Evolutionary conservation across 2,888 invertebrate genomes (phyloP).

Genomic region (Hymenopus coronatus): DNA sequence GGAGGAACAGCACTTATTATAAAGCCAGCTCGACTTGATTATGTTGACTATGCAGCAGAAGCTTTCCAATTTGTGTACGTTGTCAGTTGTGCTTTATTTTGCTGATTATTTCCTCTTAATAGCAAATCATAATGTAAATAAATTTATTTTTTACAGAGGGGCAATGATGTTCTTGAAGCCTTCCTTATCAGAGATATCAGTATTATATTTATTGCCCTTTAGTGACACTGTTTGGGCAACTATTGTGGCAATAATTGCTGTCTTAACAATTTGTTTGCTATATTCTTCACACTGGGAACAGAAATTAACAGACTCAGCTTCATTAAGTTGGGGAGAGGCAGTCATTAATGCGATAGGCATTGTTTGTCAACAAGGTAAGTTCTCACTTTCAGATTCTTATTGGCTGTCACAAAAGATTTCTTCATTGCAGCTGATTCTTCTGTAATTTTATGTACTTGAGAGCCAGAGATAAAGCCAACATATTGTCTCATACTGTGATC

Average conservation of each 20-base stretch:
- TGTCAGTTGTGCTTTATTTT: background rate
- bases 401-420: too few species aligned
- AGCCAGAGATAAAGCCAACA: too few species aligned
- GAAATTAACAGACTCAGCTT: background rate
- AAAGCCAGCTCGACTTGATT: background rate
- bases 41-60: constrained; percentile 10
- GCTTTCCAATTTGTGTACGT: constrained; percentile 14
- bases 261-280: background rate
- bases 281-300: background rate
- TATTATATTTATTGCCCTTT: constrained; percentile 22
- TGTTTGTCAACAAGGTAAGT: constrained; percentile 19
- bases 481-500: too few species aligned
- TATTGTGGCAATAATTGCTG: background rate
- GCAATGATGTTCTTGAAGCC: constrained; percentile 19
- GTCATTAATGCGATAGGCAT: background rate
- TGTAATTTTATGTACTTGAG: too few species aligned
- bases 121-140: background rate
- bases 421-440: too few species aligned
- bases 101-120: background rate
- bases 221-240: constrained; percentile 9
- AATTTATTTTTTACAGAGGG: background rate
- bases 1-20: constrained; percentile 5
- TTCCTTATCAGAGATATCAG: constrained; percentile 10
- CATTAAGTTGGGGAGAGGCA: background rate
- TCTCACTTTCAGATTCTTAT: background rate